A percentile compares a stretch with the other conserved stretches of the same genome.
These are phyloP conservation scores for Thermophis baileyi DNA, from an alignment of 2,113 vertebrate genomes.

Conservation along the genomic window DNA sequence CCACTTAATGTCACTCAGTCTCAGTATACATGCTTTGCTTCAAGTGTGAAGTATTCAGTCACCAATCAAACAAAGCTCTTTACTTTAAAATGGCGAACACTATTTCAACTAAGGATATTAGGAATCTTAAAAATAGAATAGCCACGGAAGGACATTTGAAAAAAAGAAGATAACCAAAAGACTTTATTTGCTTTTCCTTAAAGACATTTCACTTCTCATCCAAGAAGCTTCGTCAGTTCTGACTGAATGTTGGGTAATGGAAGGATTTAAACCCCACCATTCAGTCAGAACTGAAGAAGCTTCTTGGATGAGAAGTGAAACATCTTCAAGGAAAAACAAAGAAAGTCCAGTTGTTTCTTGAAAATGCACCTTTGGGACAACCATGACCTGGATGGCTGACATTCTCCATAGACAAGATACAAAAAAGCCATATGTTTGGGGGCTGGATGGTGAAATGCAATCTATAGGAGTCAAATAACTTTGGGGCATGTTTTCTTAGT, in stretches of 20 bases:
- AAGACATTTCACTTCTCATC: no score
- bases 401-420: not conserved
- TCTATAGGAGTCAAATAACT: not conserved
- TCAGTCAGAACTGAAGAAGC: no score
- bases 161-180: not conserved
- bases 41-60: not conserved
- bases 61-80: not conserved
- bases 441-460: not conserved
- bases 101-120: not conserved
- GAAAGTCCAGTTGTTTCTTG: no score
- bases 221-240: no score
- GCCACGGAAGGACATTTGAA: not conserved
- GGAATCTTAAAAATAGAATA: not conserved
- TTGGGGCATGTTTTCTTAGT: not conserved
- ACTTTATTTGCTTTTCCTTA: no score
- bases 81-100: not conserved
- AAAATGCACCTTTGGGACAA: no score
- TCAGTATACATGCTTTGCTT: fast-evolving
- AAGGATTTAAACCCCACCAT: no score
- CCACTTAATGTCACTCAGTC: not conserved
- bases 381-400: no score
- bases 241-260: no score
- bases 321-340: no score
- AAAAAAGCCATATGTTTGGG: not conserved
- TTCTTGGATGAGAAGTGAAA: no score